These are phyloP conservation scores for Podarcis cretensis DNA, from an alignment of 2,113 vertebrate genomes.

Conservation along the genomic window DNA sequence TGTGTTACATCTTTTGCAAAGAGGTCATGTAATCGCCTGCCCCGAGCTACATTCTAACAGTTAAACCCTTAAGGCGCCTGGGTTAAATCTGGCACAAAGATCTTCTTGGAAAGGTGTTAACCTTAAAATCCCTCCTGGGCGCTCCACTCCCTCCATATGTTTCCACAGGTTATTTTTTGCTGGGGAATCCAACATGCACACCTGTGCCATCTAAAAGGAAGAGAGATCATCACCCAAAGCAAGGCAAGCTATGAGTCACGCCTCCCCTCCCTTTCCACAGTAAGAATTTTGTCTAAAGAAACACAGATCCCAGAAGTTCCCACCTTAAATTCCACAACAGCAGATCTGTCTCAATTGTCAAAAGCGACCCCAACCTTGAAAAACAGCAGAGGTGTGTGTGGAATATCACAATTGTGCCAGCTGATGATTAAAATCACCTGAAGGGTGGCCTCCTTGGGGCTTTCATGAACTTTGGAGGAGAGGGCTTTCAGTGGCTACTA, in stretches of 20 bases:
- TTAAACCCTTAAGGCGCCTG: constrained; percentile 50
- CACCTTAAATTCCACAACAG: not conserved
- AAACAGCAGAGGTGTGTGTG: not conserved
- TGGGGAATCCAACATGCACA: not conserved
- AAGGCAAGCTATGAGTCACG: not conserved
- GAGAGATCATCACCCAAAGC: not conserved
- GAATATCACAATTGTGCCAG: not conserved
- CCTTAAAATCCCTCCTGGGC: constrained; percentile 9
- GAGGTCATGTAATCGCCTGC: not conserved
- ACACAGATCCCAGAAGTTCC: not conserved
- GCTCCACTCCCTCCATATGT: not conserved
- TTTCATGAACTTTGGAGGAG: not conserved
- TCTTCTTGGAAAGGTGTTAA: constrained; percentile 15
- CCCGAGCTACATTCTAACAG: not conserved
- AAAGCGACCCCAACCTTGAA: not conserved
- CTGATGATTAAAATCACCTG: not conserved
- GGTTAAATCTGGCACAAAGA: constrained; percentile 43
- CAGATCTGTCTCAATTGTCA: not conserved
- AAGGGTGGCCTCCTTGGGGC: not conserved
- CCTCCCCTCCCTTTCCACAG: not conserved
- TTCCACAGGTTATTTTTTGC: constrained; percentile 14
- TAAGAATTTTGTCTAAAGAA: not conserved
- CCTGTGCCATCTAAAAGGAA: not conserved
- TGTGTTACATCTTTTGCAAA: not conserved
- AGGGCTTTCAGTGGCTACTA: too few relatives aligned